These are phyloP conservation scores for Amphiura filiformis DNA, from an alignment of 35 echinoderm and acorn worm genomes.

Conservation along the genomic window DNA sequence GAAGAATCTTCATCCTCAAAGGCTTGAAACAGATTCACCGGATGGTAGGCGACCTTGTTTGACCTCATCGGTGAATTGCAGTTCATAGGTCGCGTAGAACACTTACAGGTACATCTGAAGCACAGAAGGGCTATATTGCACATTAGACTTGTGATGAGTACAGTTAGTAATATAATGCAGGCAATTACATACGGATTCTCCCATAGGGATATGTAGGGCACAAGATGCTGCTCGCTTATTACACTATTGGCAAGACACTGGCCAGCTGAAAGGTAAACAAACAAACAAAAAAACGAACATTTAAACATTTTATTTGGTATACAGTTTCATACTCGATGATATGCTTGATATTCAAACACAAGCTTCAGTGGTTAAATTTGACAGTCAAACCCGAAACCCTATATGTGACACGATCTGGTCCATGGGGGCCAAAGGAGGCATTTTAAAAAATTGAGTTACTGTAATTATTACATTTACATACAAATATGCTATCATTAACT, in stretches of 20 bases:
- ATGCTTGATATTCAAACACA: too few species aligned
- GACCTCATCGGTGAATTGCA: neutral
- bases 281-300: neutral
- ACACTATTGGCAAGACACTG: slow-evolving; percentile 67
- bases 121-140: slow-evolving; percentile 76
- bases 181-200: slow-evolving; percentile 59
- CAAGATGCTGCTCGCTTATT: slow-evolving; percentile 28
- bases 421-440: too few species aligned
- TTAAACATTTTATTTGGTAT: too few species aligned
- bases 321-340: too few species aligned
- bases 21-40: neutral
- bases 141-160: slow-evolving; percentile 57
- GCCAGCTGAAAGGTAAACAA: slow-evolving; percentile 44
- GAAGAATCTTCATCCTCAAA: neutral
- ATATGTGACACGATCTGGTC: too few species aligned
- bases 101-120: slow-evolving; percentile 67
- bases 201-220: slow-evolving; percentile 22
- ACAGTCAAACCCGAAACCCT: too few species aligned
- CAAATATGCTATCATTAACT: too few species aligned
- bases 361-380: too few species aligned
- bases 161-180: slow-evolving; percentile 6
- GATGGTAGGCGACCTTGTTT: neutral
- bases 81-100: neutral
- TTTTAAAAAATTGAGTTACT: too few species aligned
- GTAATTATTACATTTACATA: too few species aligned